Evolutionary conservation across 2,888 invertebrate species (phyloP).

Genomic region (Papilio protenor): DNA sequence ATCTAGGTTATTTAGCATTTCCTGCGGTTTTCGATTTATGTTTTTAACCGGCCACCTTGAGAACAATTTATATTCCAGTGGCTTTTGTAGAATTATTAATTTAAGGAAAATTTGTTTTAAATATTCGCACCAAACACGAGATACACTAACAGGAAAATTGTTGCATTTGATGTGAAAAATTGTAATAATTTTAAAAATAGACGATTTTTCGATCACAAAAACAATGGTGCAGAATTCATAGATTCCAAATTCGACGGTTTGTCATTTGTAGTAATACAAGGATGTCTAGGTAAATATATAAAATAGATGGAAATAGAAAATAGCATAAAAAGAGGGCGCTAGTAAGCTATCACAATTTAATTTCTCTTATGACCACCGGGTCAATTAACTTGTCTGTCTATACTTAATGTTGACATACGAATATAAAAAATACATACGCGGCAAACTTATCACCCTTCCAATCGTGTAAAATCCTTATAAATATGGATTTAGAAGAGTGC

Average conservation of each 20-base stretch:
- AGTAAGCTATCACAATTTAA: no score
- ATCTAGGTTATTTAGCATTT: not conserved
- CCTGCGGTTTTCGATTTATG: not conserved
- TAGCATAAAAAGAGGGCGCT: no score
- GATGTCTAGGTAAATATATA: no score
- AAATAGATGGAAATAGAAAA: no score
- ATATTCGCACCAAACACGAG: not conserved
- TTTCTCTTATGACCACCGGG: no score
- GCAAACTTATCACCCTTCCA: not conserved
- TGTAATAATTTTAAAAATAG: not conserved
- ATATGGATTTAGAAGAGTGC: not conserved
- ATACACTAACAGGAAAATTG: not conserved
- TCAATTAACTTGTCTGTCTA: no score
- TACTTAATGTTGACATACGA: no score
- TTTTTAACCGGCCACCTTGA: not conserved
- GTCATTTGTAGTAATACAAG: no score
- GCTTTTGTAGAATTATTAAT: slow-evolving; percentile 21
- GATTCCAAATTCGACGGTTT: not conserved
- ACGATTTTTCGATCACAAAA: not conserved
- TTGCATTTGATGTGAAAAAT: not conserved
- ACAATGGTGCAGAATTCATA: not conserved
- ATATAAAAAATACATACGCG: not conserved
- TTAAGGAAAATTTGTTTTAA: slow-evolving; percentile 4
- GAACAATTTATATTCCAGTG: not conserved
- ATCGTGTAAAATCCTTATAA: not conserved